Base-by-base conservation (phyloP, 2,888 invertebrate species). In the Furcula furcula region DNA sequence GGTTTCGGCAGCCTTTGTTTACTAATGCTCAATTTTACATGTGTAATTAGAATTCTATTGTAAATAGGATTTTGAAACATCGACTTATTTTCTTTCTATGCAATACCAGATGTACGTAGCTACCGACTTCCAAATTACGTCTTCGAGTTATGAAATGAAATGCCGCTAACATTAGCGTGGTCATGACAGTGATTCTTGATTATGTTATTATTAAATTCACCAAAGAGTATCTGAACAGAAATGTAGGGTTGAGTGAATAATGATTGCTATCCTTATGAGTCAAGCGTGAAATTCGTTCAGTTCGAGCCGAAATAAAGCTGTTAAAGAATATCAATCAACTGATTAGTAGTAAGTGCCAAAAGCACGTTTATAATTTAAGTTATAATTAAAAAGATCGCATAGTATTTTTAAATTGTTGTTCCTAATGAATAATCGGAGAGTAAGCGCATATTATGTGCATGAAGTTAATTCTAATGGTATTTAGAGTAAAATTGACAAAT, bases 371-470 rank as follows among this genome's bases (percentile, higher is more conserved):
- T 76, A 68, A 70, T 68, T 78, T 81, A 83, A 79, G 78, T 82
- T 81, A 71, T 73, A 46, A 51, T 70, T 72, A 73, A 75, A 70
- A 65, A 78, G 68, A 76, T 69, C 77, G 65, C 72, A 79, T 80
- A 80, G 85, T 85, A 84, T 84, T 84, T 82, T 80, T 74, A 76
- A 82, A 85, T 78, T 74, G 75, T 87, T 85, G 87, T 87, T 87
- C 87, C 87, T 87, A 87, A 84, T 71, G 70, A 80, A 75, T 80
- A 78, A 71, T 79, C 66, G 81, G 80, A 75, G 74, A 73, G 65
- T 79, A 76, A 76, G 76, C 68, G 68, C 77, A 67, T 74, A 35
- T 55, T 42, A 67, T 69, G 74, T 70, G 83, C 78, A 72, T 63
- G 69, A 76, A 73, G 63, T 65, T 84, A 79, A 76, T 71, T 80